These are phyloP conservation scores for Drosophila arizonae DNA, from an alignment of 1,140 invertebrate species.

Conservation along the genomic window DNA sequence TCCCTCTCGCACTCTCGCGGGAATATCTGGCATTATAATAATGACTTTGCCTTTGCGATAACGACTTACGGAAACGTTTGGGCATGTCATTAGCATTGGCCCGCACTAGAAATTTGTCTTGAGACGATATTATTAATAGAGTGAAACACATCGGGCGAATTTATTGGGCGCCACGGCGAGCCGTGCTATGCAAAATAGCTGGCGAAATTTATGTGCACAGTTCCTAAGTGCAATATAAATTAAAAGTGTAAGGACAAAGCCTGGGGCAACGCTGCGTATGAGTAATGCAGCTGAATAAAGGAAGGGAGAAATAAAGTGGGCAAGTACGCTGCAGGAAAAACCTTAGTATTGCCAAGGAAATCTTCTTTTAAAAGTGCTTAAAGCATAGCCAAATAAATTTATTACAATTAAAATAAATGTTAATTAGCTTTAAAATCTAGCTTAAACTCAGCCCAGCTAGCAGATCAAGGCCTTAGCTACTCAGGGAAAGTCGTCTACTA, in stretches of 20 bases:
- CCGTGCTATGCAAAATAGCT: conserved; percentile 57
- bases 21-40: conserved; percentile 68
- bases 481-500: neutral
- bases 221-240: conserved; percentile 75
- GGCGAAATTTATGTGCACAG: conserved; percentile 67
- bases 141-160: conserved; percentile 38
- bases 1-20: neutral
- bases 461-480: neutral
- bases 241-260: conserved; percentile 51
- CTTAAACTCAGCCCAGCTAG: neutral
- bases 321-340: no score
- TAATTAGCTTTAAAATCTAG: neutral
- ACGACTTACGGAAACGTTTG: conserved; percentile 82
- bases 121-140: conserved; percentile 69
- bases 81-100: conserved; percentile 76
- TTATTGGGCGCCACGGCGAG: conserved; percentile 58
- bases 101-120: conserved; percentile 63
- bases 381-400: neutral
- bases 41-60: conserved; percentile 81
- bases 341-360: no score
- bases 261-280: conserved; percentile 33
- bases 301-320: neutral
- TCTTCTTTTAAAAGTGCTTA: neutral
- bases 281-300: conserved; percentile 38
- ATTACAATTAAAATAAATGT: neutral